Evolutionary conservation across 2,888 invertebrate genomes (phyloP), one percentile per base, ranked within the genome.

Genomic region (Elegia similella): DNA sequence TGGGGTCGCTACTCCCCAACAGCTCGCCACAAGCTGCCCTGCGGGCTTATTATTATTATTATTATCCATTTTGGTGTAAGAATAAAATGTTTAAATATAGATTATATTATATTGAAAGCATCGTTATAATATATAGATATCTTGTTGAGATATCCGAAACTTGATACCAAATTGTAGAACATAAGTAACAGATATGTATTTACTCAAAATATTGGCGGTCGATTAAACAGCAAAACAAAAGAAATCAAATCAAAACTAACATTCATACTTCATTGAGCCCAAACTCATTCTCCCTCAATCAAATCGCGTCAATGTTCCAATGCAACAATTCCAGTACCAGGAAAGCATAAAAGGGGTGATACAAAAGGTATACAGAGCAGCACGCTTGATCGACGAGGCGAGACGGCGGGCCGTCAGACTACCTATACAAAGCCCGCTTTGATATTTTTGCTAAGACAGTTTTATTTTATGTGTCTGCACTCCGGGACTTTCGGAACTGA

Each of bases 301-400:
- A 16, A 34, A 34, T 12, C 32, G 6, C n/a, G 12, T 12, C 38
- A 38, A 38, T 13, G 50, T 50, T 15, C 50, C 34, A 34, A 50
- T 50, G 34, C 17, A 50, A 50, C 50, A 50, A 50, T 50, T 50
- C 17, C 17, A 46, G 59, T 63, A 64, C 60, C 57, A 57, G 66
- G 67, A 62, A 66, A 60, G 52, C 57, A 58, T 66, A 62, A 69
- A 71, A 75, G 50, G 50, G 50, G 50, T 50, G 12, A 50, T 32
- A 50, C 50, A 69, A 75, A 69, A 74, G 71, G 73, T 66, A 65
- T 67, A 68, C 64, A 60, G 65, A 63, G 59, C 63, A 69, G 65
- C 60, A 72, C 75, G 79, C 72, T 75, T 78, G 78, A 64, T 64
- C 64, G 68, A 57, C 63, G 60, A 67, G 56, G 68, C 72, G 67